Base-by-base conservation (phyloP, 2,797 vertebrate genomes). In the Tinamus major region DNA sequence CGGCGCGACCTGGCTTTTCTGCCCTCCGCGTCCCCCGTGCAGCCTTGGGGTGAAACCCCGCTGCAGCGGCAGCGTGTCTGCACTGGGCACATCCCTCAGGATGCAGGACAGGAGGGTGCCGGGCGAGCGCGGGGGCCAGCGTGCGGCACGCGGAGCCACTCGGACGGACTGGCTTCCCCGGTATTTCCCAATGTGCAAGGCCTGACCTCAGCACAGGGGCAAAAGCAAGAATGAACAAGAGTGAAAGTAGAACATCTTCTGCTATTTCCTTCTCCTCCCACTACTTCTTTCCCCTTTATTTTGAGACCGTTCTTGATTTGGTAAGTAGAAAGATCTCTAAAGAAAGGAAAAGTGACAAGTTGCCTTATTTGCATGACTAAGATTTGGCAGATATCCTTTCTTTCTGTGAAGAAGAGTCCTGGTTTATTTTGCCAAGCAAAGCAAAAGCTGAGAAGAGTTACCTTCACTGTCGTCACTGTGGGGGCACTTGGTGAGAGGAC, bases 21-120 rank as follows among this genome's bases (percentile, higher is more conserved):
- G 41, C 1, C 0, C 17, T 35, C 33, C 3, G 0, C 27, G 35
- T 58, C 61, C 4, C 0, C 5, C 13, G 42, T 24, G 27, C 7
- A 2, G 3, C 1, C 49, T 4, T 3, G 39, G 0, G 48, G 13
- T 24, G 55, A 53, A 9, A 16, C 27, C 31, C 20, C 6, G 4
- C 26, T 20, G 26, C 20, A 63, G 26, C 33, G 37, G 35, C 9
- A 44, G 55, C 29, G 16, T 10, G 16, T 55, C 53, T 31, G 29
- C 29, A 10, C 29, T 9, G 53, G 16, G 29, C 53, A 9, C 53
- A 18, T 18, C 16, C 27, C 17, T 31, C 29, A n/a, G 9, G 35
- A 37, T 15, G 31, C 12, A 27, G 51, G 56, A 53, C 20, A 23
- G 51, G 53, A 17, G 13, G 26, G 26, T 51, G 49, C 26, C 13